Evolutionary conservation across 2,113 vertebrate genomes (phyloP).

Genomic region (Enhydra lutris): DNA sequence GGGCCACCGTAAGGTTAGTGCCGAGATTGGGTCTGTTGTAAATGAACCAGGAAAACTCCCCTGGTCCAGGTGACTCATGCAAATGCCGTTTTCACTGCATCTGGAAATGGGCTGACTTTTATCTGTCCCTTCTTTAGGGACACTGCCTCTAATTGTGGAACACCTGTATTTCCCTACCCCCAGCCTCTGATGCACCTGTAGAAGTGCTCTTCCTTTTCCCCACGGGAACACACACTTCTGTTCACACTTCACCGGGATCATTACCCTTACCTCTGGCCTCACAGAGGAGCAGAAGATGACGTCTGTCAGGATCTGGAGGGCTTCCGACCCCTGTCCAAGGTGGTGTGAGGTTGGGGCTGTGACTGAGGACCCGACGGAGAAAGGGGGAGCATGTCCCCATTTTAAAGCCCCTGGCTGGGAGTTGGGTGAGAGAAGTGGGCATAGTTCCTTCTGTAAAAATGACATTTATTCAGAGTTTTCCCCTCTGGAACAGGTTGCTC

Average conservation of each 20-base stretch:
- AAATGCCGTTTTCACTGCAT: accelerated
- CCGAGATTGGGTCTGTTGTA: neutral
- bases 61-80: neutral
- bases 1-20: neutral
- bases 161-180: neutral
- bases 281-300: neutral
- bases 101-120: neutral
- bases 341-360: neutral
- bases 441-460: neutral
- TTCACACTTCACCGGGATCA: neutral
- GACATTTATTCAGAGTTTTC: neutral
- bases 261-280: neutral
- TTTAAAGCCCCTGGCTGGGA: neutral
- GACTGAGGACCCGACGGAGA: neutral
- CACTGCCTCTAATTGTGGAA: neutral
- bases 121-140: neutral
- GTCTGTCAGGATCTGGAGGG: neutral
- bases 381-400: neutral
- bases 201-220: neutral
- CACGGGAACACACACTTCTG: accelerated
- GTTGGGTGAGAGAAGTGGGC: neutral
- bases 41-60: neutral
- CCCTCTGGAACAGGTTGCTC: neutral
- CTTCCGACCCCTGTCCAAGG: neutral
- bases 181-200: too few species aligned